Evolutionary conservation across 2,888 invertebrate genomes (phyloP).

Genomic region (Elegia similella): DNA sequence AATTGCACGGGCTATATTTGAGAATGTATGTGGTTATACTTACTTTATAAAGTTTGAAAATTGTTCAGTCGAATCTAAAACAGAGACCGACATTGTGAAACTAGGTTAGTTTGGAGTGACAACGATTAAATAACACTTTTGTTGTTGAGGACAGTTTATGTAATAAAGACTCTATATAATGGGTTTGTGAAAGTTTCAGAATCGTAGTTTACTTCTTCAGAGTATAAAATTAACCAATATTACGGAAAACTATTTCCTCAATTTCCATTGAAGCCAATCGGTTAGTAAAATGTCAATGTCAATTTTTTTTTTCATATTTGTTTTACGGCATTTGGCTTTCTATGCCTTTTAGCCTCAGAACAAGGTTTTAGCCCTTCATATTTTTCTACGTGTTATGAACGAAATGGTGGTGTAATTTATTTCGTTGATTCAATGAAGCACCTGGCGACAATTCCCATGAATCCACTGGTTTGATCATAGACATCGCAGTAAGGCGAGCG

Average conservation of each 20-base stretch:
- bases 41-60: constrained; percentile 73
- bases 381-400: no score
- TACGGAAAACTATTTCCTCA: background rate
- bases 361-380: no score
- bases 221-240: background rate
- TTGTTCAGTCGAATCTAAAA: constrained; percentile 71
- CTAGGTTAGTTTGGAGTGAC: constrained; percentile 38
- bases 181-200: background rate
- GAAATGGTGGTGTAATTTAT: no score
- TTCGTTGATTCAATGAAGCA: no score
- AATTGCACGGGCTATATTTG: no score
- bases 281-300: no score
- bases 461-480: no score
- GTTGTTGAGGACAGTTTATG: constrained; percentile 13
- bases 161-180: background rate
- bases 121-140: background rate
- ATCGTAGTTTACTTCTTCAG: background rate
- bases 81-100: constrained; percentile 74
- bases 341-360: no score
- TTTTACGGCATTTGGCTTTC: no score
- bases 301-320: no score
- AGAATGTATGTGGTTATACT: constrained; percentile 28
- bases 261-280: background rate
- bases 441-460: no score
- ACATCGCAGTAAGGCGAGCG: no score